Conservation (phyloP, 2,797 vertebrate species). For the Neopelma chrysocephalum region DNA sequence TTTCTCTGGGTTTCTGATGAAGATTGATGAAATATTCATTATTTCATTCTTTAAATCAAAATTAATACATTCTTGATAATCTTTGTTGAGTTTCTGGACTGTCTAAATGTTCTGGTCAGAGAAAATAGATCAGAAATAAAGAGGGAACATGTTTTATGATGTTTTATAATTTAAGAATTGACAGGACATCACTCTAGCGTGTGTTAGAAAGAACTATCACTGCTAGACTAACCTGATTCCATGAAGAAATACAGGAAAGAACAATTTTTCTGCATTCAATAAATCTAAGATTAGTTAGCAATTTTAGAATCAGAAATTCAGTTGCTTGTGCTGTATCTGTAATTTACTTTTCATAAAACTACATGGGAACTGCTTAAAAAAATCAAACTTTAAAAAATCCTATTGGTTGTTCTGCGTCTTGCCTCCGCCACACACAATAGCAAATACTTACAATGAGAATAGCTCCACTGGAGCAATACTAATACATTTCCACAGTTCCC, state of each 20-base stretch:
- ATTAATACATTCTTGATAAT: neutral
- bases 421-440: constrained; percentile 83
- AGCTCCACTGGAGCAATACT: constrained; percentile 91
- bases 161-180: neutral
- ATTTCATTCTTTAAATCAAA: neutral
- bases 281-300: neutral
- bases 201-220: neutral
- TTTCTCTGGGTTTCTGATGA: neutral
- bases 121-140: constrained; percentile 2
- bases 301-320: constrained; percentile 36
- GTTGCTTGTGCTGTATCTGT: neutral
- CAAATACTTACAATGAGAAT: constrained; percentile 85
- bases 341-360: constrained; percentile 66
- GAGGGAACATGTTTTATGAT: neutral
- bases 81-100: neutral
- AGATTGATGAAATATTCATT: neutral
- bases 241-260: neutral
- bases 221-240: neutral
- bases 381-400: constrained; percentile 70
- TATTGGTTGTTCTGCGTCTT: constrained; percentile 73
- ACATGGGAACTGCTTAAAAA: constrained; percentile 55
- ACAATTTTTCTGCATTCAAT: neutral
- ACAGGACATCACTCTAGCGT: neutral
- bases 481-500: constrained; percentile 86
- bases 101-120: neutral